Evolutionary conservation across 1,140 invertebrate species (phyloP), one percentile per base, ranked within the genome.

Genomic region (Portunus trituberculatus): DNA sequence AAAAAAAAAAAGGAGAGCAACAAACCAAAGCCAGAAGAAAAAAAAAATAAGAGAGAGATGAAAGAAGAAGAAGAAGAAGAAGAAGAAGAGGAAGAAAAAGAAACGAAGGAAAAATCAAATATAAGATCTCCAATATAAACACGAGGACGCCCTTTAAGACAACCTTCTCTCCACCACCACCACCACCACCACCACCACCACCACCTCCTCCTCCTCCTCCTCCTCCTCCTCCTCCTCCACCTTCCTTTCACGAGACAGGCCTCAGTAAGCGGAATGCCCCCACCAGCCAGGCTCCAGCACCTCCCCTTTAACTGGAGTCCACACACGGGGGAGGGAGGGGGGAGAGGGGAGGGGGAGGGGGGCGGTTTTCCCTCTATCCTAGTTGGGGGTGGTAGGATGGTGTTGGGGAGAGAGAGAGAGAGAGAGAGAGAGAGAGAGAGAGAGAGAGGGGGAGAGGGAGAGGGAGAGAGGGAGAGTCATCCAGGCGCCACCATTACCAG

Each of bases 251-350:
- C 67, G n/a, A 76, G 67, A 76, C 67, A 76, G 67, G n/a, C 67
- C n/a, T 76, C 67, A 76, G 67, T 76, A 76, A 76, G n/a, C 67
- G 25, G 16, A 76, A 8, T n/a, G 25, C 67, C 67, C 67, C 67
- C 20, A 76, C 67, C 67, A 76, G 20, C 67, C 67, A 76, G 20
- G 10, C 67, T 20, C 25, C 67, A 76, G n/a, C 67, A 76, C n/a
- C n/a, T 76, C 67, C 67, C 67, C 67, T 76, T 76, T 76, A 76
- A 76, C 20, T n/a, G 67, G n/a, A 76, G 67, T 76, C 67, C 67
- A 76, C 67, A 76, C 67, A 76, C 67, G 67, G n/a, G 67, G 67
- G 20, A 20, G 8, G 67, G 67, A 25, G 25, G 67, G 67, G n/a
- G 67, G 67, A 8, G 67, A 20, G 67, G 1, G 52, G 52, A 14